Percentiles rank a stretch among this genome's conserved stretches.
phyloP scores from a whole-genome alignment of 2,797 vertebrate species.

The Helostoma temminkii region DNA sequence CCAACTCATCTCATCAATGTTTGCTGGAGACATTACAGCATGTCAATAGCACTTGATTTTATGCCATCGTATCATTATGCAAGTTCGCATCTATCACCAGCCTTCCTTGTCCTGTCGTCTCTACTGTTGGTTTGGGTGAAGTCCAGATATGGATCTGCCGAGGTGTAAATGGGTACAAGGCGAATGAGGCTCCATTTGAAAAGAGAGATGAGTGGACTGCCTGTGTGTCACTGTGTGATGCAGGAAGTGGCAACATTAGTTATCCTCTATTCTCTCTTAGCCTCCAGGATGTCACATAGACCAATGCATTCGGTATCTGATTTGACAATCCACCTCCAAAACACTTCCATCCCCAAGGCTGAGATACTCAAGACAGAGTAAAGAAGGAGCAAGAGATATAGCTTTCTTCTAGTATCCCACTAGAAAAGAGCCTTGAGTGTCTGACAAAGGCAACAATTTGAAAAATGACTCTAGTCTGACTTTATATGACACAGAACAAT shows the following conservation, averaged over 20 bases:
- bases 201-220: slow-evolving; percentile 66
- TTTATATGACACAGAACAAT: slow-evolving; percentile 56
- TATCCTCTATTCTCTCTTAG: slow-evolving; percentile 67
- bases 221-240: slow-evolving; percentile 61
- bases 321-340: slow-evolving; percentile 79
- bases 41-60: slow-evolving; percentile 72
- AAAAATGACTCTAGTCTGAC: slow-evolving; percentile 54
- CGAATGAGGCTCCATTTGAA: slow-evolving; percentile 62
- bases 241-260: slow-evolving; percentile 66
- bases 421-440: slow-evolving; percentile 51
- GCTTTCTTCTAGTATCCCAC: slow-evolving; percentile 48
- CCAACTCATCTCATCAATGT: slow-evolving; percentile 59
- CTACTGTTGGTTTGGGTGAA: slow-evolving; percentile 62
- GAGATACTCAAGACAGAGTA: slow-evolving; percentile 57
- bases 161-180: slow-evolving; percentile 71
- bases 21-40: slow-evolving; percentile 60
- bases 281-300: slow-evolving; percentile 75
- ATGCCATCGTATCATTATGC: slow-evolving; percentile 66
- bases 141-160: slow-evolving; percentile 77
- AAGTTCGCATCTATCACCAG: slow-evolving; percentile 58
- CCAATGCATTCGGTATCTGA: slow-evolving; percentile 70
- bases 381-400: slow-evolving; percentile 54
- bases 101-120: slow-evolving; percentile 49
- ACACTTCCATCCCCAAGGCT: slow-evolving; percentile 72
- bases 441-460: slow-evolving; percentile 46